These are phyloP conservation scores for Theropithecus gelada DNA, from an alignment of 2,113 vertebrate species.

Conservation along the genomic window DNA sequence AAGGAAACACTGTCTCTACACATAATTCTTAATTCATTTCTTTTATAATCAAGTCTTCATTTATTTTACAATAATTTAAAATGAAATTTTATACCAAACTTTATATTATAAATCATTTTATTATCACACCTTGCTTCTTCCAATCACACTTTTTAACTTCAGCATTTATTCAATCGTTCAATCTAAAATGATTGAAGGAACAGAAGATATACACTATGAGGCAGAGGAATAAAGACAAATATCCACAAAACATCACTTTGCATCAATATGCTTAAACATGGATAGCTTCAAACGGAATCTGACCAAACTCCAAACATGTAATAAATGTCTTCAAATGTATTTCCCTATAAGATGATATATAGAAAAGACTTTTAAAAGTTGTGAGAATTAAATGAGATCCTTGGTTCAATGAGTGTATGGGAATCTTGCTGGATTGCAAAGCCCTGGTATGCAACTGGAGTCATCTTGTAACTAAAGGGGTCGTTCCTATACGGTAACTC, in stretches of 20 bases:
- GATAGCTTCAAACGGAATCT: background rate
- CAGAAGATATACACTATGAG: background rate
- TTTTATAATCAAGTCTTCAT: background rate
- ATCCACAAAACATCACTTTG: background rate
- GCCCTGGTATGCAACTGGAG: fast-evolving
- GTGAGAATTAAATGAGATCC: background rate
- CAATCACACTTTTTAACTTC: background rate
- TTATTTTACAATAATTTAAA: background rate
- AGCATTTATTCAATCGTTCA: background rate
- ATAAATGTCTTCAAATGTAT: background rate
- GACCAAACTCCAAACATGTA: background rate
- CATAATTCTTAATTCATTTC: background rate
- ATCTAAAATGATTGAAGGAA: background rate
- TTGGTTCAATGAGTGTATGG: background rate
- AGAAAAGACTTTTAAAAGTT: background rate
- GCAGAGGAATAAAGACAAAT: background rate
- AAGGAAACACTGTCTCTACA: background rate
- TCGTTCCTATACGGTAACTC: too few relatives aligned
- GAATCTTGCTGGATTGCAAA: background rate
- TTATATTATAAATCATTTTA: background rate
- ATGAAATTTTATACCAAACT: background rate
- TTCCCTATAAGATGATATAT: background rate
- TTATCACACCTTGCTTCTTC: background rate
- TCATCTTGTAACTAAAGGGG: background rate
- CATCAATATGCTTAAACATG: background rate